Percentiles rank a stretch among this genome's conserved stretches.
Evolutionary conservation across 2,888 invertebrate genomes (phyloP).

Genomic region (Plagodis pulveraria): DNA sequence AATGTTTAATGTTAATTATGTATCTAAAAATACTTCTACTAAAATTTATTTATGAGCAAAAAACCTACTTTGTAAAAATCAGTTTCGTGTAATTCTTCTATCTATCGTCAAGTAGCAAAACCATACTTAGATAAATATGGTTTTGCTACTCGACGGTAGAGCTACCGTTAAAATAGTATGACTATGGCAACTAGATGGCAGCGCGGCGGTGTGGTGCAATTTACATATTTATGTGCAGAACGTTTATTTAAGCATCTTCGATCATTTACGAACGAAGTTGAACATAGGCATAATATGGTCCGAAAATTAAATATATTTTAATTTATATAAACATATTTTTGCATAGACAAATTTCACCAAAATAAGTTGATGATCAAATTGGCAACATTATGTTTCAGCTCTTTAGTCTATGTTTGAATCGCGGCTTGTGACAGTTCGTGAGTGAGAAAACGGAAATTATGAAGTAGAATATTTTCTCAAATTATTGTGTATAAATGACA

Average conservation of each 20-base stretch:
- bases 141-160: too few relatives aligned
- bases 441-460: constrained; percentile 65
- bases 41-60: too few relatives aligned
- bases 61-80: too few relatives aligned
- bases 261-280: too few relatives aligned
- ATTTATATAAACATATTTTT: too few relatives aligned
- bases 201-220: neutral
- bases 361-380: neutral
- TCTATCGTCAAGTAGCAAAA: constrained; percentile 14
- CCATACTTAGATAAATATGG: neutral
- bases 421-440: constrained; percentile 67
- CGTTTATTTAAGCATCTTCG: too few relatives aligned
- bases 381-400: constrained; percentile 15
- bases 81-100: constrained; percentile 1
- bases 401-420: constrained; percentile 55
- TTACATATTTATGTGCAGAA: too few relatives aligned
- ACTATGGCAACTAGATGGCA: constrained; percentile 6
- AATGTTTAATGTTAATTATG: too few relatives aligned
- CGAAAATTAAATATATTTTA: too few relatives aligned
- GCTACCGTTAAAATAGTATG: neutral
- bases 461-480: constrained; percentile 68
- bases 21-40: too few relatives aligned
- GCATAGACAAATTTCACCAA: neutral
- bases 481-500: constrained; percentile 88
- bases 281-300: too few relatives aligned